A percentile compares a stretch with the other conserved stretches of the same genome.
Evolutionary conservation across 2,797 vertebrate species (phyloP).

Genomic region (Phataginus tetradactyla): DNA sequence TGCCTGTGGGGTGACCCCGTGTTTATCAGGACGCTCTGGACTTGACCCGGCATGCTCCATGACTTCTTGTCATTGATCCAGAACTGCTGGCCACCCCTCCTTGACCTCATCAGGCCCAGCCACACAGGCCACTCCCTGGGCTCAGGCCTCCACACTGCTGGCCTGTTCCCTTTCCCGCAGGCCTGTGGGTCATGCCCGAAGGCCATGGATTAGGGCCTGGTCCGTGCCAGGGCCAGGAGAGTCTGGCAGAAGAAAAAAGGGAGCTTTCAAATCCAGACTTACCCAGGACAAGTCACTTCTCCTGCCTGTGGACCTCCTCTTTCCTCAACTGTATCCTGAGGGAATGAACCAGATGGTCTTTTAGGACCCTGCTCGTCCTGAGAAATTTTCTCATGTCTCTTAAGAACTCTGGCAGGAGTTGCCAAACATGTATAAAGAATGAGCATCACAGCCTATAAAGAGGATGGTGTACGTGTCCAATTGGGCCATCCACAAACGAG

Average conservation of each 20-base stretch:
- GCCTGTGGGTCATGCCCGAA: background rate
- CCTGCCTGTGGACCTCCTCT: background rate
- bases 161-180: background rate
- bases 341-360: background rate
- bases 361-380: background rate
- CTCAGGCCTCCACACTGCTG: too few relatives aligned
- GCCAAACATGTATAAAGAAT: background rate
- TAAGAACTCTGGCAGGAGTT: background rate
- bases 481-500: background rate
- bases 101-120: background rate
- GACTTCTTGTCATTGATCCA: background rate
- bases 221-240: background rate
- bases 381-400: background rate
- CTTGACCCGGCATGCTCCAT: background rate
- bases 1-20: too few relatives aligned
- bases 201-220: background rate
- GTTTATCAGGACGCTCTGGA: background rate
- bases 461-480: background rate
- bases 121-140: background rate
- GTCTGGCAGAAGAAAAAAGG: background rate
- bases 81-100: background rate
- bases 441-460: background rate
- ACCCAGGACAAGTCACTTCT: background rate
- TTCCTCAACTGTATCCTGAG: background rate
- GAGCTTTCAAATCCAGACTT: background rate